These are phyloP conservation scores for Halyomorpha halys DNA, from an alignment of 1,140 invertebrate species.

Conservation along the genomic window DNA sequence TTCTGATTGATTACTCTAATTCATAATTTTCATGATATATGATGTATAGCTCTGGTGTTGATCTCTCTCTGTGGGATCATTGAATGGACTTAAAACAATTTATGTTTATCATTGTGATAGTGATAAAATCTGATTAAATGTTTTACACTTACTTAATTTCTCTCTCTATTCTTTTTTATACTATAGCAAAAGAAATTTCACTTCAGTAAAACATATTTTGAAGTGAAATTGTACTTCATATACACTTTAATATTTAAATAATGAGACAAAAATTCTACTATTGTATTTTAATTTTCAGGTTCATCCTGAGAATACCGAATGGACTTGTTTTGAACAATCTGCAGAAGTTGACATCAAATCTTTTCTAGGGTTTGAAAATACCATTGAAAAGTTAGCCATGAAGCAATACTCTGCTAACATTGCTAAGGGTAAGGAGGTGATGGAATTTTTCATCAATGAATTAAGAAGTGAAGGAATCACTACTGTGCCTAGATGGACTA, in stretches of 20 bases:
- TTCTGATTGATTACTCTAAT: too few relatives aligned
- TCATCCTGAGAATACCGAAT: conserved; percentile 86
- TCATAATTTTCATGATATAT: too few relatives aligned
- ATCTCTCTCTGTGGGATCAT: too few relatives aligned
- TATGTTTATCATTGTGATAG: too few relatives aligned
- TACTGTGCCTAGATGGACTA: conserved; percentile 46
- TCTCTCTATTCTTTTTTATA: too few relatives aligned
- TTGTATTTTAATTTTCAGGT: conserved; percentile 46
- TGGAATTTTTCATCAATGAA: conserved; percentile 82
- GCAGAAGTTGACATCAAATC: conserved; percentile 90
- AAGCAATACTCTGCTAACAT: conserved; percentile 92
- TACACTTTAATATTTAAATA: background rate
- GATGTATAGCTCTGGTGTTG: too few relatives aligned
- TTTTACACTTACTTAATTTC: too few relatives aligned
- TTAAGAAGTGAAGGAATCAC: conserved; percentile 73
- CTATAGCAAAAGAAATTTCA: too few relatives aligned
- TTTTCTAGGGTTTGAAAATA: conserved; percentile 92
- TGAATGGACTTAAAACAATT: too few relatives aligned
- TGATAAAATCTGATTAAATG: too few relatives aligned
- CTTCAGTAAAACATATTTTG: too few relatives aligned
- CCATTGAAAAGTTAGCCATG: conserved; percentile 93
- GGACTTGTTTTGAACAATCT: conserved; percentile 95
- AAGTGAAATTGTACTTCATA: too few relatives aligned
- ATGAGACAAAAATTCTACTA: background rate
- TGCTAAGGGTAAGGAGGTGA: conserved; percentile 90